Conservation (phyloP, 2,888 invertebrate genomes). For the Scrobipalpa atriplicella region DNA sequence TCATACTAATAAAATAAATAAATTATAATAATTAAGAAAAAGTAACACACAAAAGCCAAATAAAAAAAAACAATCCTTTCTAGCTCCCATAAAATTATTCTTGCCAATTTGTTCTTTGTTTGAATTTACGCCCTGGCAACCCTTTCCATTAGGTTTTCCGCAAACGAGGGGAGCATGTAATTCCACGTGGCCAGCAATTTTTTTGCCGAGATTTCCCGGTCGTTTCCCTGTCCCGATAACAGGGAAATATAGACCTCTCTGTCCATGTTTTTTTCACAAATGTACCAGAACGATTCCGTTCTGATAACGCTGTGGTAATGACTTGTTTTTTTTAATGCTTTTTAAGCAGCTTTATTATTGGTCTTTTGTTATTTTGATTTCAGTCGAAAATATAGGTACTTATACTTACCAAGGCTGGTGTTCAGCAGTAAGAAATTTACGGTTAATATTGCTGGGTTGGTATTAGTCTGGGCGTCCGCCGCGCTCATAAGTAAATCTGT, state of each 20-base stretch:
- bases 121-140: neutral
- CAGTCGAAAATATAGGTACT: no score
- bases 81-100: neutral
- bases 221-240: slow-evolving; percentile 14
- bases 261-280: slow-evolving; percentile 1
- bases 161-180: slow-evolving; percentile 17
- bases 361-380: no score
- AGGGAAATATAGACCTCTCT: neutral
- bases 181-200: slow-evolving; percentile 18
- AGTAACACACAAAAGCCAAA: no score
- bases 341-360: no score
- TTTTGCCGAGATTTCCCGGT: slow-evolving; percentile 11
- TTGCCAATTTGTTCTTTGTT: neutral
- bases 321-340: slow-evolving; percentile 21
- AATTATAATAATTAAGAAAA: no score
- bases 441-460: no score
- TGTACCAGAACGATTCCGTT: neutral
- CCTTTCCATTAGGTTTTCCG: slow-evolving; percentile 14
- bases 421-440: no score
- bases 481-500: no score
- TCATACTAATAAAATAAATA: no score
- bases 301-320: slow-evolving; percentile 3
- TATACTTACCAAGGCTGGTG: no score
- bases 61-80: no score
- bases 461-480: no score